Percentiles rank a stretch among this genome's conserved stretches.
Conservation (phyloP, 30 jellyfish, hydroid and myxozoan genomes). For the Rhopilema esculentum region DNA sequence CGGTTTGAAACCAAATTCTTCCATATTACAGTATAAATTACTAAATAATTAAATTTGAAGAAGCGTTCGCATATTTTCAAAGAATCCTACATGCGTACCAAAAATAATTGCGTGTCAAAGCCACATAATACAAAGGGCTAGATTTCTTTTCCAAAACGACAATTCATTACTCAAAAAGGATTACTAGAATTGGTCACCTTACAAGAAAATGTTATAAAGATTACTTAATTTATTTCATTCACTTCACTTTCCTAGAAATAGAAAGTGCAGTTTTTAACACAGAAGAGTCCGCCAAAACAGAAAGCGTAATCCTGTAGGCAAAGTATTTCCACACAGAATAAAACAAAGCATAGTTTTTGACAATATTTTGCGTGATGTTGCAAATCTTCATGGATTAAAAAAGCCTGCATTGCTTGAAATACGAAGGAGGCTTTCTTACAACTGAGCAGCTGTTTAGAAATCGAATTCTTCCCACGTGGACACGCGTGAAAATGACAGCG, state of each 20-base stretch:
- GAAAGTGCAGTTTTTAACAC: background rate
- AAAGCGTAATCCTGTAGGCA: background rate
- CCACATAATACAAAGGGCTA: background rate
- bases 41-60: too few relatives aligned
- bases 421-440: background rate
- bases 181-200: background rate
- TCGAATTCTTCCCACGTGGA: too few relatives aligned
- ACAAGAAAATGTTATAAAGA: background rate
- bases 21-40: too few relatives aligned
- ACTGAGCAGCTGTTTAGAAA: too few relatives aligned
- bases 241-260: background rate
- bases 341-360: background rate
- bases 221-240: background rate
- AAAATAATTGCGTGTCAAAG: background rate
- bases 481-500: too few relatives aligned
- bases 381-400: background rate
- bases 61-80: background rate
- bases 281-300: background rate
- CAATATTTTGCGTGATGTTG: background rate
- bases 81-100: background rate
- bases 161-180: background rate
- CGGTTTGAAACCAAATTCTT: too few relatives aligned
- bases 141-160: background rate
- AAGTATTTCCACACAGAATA: background rate
- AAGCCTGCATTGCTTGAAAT: background rate